A percentile compares a stretch with the other conserved stretches of the same genome.
Conservation (phyloP, 2,797 vertebrate genomes). For the Enteromius anoplus region DNA sequence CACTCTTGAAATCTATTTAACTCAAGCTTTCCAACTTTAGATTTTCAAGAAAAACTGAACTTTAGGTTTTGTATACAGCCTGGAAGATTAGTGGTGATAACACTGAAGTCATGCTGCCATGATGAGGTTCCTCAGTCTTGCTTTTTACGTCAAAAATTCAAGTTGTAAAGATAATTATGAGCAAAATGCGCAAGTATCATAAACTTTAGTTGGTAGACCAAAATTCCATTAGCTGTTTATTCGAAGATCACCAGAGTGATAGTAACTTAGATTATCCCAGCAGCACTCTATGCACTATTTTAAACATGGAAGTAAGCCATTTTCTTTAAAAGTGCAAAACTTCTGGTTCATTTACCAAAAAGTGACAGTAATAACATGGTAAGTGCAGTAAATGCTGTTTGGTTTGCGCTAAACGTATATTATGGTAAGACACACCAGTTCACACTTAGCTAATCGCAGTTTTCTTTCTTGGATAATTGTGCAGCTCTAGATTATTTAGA, state of each 20-base stretch:
- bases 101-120: background rate
- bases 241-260: background rate
- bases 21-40: background rate
- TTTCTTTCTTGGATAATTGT: background rate
- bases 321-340: too few relatives aligned
- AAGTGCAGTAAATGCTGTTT: too few relatives aligned
- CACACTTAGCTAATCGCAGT: background rate
- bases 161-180: background rate
- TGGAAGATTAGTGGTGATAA: background rate
- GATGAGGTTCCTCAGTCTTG: background rate
- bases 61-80: background rate
- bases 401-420: too few relatives aligned
- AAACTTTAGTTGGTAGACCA: background rate
- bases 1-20: conserved; percentile 1
- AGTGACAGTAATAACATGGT: too few relatives aligned
- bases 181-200: background rate
- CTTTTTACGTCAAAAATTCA: background rate
- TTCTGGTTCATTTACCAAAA: too few relatives aligned
- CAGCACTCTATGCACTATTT: background rate
- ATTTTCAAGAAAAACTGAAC: background rate
- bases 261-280: background rate
- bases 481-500: background rate
- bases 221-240: background rate
- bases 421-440: background rate
- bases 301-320: too few relatives aligned